Percentiles rank a stretch among this genome's conserved stretches.
Evolutionary conservation across 2,113 vertebrate species (phyloP).

Genomic region (Vanacampus margaritifer): DNA sequence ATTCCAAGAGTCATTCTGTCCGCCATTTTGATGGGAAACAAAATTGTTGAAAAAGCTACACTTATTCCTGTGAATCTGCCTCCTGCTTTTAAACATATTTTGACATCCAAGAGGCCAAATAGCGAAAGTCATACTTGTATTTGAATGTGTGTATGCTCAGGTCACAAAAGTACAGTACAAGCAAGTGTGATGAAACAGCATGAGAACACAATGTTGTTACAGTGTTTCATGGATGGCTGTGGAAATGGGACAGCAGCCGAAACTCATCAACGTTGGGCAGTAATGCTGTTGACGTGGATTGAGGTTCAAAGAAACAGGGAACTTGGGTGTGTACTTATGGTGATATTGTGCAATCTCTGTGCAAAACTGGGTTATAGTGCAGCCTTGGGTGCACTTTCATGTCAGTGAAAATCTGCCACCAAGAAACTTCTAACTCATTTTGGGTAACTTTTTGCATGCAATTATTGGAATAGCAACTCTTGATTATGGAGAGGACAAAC

Average conservation of each 20-base stretch:
- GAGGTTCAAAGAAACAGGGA: background rate
- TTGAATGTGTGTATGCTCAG: background rate
- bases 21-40: background rate
- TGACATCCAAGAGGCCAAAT: background rate
- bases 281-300: background rate
- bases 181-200: background rate
- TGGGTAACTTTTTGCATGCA: background rate
- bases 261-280: background rate
- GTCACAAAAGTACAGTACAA: background rate
- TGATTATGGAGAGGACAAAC: background rate
- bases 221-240: background rate
- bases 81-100: background rate
- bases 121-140: background rate
- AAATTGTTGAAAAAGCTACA: background rate
- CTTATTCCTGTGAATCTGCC: background rate
- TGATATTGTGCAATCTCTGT: no score
- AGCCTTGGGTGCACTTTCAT: background rate
- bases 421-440: background rate
- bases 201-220: background rate
- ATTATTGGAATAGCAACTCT: no score
- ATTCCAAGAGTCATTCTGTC: background rate
- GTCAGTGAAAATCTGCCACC: background rate
- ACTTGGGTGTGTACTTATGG: background rate
- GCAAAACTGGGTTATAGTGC: background rate
- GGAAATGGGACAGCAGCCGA: background rate